A percentile compares a stretch with the other conserved stretches of the same genome.
Evolutionary conservation across 53 echinoderm and acorn worm species (phyloP).

Genomic region (Echinometra lucunter): DNA sequence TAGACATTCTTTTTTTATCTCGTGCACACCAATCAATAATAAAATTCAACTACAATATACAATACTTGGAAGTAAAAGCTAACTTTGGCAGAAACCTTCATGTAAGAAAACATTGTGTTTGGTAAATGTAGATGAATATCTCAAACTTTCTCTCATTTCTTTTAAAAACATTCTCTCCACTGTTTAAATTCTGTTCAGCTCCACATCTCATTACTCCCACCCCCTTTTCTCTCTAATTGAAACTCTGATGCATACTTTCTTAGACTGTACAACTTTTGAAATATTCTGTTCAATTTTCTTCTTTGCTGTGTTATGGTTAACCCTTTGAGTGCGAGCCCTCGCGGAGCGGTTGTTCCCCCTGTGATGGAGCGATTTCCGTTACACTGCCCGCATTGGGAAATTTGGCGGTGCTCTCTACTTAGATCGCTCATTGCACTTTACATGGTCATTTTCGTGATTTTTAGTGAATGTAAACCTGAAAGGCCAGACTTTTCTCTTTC

Average conservation of each 20-base stretch:
- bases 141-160: not conserved
- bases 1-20: too few relatives aligned
- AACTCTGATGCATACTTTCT: not conserved
- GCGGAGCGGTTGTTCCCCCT: too few relatives aligned
- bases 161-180: not conserved
- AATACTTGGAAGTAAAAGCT: not conserved
- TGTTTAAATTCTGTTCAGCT: not conserved
- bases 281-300: not conserved
- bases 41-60: not conserved
- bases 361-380: too few relatives aligned
- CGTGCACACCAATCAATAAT: too few relatives aligned
- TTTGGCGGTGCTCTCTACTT: too few relatives aligned
- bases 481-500: too few relatives aligned
- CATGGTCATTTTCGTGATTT: too few relatives aligned
- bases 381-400: too few relatives aligned
- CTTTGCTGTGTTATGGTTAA: too few relatives aligned
- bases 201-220: not conserved
- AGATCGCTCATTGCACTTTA: too few relatives aligned
- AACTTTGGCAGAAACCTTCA: slow-evolving; percentile 45
- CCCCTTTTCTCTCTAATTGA: not conserved
- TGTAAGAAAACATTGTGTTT: not conserved
- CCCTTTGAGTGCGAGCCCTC: too few relatives aligned
- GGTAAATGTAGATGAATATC: not conserved
- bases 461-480: too few relatives aligned
- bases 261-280: not conserved